Conservation (phyloP, 1,140 invertebrate species). For the Ceratina calcarata region DNA sequence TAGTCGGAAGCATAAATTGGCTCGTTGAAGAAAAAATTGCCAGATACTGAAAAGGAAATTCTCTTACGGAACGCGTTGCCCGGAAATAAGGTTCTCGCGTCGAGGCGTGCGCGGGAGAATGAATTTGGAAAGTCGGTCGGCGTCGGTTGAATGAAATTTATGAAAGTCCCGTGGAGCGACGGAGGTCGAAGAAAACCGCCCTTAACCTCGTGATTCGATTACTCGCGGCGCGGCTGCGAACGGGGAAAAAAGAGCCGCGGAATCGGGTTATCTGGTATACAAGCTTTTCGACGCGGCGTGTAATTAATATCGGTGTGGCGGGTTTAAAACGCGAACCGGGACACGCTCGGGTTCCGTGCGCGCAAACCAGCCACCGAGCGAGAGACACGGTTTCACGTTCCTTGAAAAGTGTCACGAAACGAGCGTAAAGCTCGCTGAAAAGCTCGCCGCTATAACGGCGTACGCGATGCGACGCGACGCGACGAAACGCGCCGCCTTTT, state of each 20-base stretch:
- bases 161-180: not conserved
- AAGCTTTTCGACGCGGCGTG: slow-evolving; percentile 59
- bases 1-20: slow-evolving; percentile 1
- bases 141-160: slow-evolving; percentile 8
- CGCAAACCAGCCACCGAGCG: not conserved
- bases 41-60: slow-evolving; percentile 10
- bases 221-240: not conserved
- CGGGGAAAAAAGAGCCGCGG: not conserved
- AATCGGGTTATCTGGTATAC: slow-evolving; percentile 47
- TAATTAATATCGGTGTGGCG: slow-evolving; percentile 56
- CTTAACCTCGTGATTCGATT: slow-evolving; percentile 19
- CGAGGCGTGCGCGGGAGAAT: slow-evolving; percentile 8
- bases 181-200: not conserved
- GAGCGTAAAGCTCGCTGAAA: slow-evolving; percentile 76
- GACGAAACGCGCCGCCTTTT: slow-evolving; percentile 6
- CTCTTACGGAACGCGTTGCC: not conserved
- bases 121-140: slow-evolving; percentile 6
- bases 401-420: slow-evolving; percentile 75
- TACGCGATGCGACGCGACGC: not conserved
- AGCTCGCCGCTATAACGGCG: slow-evolving; percentile 73
- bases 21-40: not conserved
- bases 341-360: slow-evolving; percentile 40
- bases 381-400: slow-evolving; percentile 64
- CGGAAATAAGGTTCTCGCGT: not conserved
- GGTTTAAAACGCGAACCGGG: slow-evolving; percentile 22